Evolutionary conservation across 2,113 vertebrate species (phyloP).

Genomic region (Siniperca chuatsi): DNA sequence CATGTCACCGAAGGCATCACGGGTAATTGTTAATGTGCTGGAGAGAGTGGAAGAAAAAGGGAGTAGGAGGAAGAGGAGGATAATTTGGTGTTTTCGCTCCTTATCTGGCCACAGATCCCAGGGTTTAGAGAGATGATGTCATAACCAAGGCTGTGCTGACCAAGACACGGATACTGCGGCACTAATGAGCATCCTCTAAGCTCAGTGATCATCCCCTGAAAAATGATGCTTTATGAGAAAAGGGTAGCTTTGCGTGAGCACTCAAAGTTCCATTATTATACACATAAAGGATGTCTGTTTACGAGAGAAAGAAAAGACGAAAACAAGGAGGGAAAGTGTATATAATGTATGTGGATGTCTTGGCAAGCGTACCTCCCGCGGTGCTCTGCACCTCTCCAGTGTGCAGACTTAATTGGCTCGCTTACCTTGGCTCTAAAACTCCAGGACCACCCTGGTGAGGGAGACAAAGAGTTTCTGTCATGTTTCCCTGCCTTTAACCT

Average conservation of each 20-base stretch:
- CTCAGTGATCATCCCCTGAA: slow-evolving; percentile 46
- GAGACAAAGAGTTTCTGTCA: slow-evolving; percentile 56
- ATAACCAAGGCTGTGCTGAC: slow-evolving; percentile 57
- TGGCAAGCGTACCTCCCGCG: slow-evolving; percentile 7
- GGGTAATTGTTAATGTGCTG: slow-evolving; percentile 48
- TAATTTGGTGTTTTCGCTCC: slow-evolving; percentile 40
- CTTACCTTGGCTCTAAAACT: slow-evolving; percentile 37
- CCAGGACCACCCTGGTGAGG: slow-evolving; percentile 52
- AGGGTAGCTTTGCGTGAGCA: not conserved
- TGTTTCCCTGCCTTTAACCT: slow-evolving; percentile 43
- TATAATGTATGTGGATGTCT: slow-evolving; percentile 2
- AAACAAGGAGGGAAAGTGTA: not conserved
- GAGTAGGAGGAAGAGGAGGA: not conserved
- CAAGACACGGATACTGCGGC: slow-evolving; percentile 42
- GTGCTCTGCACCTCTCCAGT: slow-evolving; percentile 9
- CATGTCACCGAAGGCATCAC: slow-evolving; percentile 40
- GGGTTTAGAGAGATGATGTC: slow-evolving; percentile 68
- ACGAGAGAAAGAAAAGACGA: not conserved
- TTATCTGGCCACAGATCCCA: slow-evolving; percentile 61
- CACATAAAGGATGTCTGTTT: slow-evolving; percentile 38
- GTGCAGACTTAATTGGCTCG: slow-evolving; percentile 46
- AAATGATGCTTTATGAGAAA: slow-evolving; percentile 21
- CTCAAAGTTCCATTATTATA: slow-evolving; percentile 18
- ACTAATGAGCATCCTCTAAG: slow-evolving; percentile 63
- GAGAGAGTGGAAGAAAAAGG: not conserved